Evolutionary conservation across 2,797 vertebrate species (phyloP).

Genomic region (Crax fasciolata): DNA sequence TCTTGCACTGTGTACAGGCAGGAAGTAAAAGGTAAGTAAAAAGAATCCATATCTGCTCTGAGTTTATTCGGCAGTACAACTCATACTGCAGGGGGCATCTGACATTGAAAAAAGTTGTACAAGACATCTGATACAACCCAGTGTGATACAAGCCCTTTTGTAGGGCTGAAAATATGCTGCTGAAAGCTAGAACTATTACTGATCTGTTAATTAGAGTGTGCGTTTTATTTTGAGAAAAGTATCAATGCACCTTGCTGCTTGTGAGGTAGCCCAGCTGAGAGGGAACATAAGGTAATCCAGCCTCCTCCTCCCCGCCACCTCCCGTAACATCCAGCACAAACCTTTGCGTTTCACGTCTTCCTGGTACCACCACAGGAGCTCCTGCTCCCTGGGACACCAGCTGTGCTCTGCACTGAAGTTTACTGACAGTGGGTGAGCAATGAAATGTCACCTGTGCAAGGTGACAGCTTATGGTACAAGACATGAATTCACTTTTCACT

Average conservation of each 20-base stretch:
- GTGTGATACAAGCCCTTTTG: background rate
- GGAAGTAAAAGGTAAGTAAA: background rate
- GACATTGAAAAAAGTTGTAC: background rate
- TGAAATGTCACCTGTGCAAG: rapidly evolving
- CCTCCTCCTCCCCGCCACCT: background rate
- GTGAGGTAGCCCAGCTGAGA: background rate
- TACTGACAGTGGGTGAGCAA: rapidly evolving
- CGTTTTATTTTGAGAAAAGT: slow-evolving; percentile 5
- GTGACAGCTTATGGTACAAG: background rate
- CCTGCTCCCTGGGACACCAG: background rate
- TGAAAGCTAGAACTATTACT: background rate
- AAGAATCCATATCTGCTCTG: background rate
- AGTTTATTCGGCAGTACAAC: background rate
- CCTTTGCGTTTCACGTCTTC: background rate
- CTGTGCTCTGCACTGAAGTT: background rate
- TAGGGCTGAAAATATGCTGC: background rate
- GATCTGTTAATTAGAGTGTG: background rate
- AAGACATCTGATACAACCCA: background rate
- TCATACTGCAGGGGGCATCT: background rate
- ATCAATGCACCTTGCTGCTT: background rate
- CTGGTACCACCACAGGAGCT: background rate
- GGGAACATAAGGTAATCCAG: background rate
- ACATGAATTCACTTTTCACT: background rate
- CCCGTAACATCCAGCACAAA: background rate
- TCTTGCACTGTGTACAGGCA: background rate